Percentiles rank a stretch among this genome's conserved stretches.
phyloP scores from a whole-genome alignment of 2,888 invertebrate genomes.

The Caenorhabditis doughertyi region DNA sequence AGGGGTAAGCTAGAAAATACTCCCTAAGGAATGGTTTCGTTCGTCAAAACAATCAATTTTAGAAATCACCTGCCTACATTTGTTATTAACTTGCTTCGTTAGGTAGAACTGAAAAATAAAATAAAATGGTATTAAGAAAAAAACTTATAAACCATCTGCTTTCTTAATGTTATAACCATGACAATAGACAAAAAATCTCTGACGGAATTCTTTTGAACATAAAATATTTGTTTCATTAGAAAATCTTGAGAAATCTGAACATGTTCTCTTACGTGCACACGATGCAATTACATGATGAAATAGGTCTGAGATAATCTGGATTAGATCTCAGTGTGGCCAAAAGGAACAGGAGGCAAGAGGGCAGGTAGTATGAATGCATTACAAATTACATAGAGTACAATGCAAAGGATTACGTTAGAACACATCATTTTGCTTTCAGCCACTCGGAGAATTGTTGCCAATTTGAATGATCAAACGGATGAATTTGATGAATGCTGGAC shows the following conservation, averaged over 20 bases:
- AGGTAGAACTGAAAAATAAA: not conserved
- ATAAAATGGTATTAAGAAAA: not conserved
- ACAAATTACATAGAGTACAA: not conserved
- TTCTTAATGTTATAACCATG: conserved; percentile 34
- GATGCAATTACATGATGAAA: conserved; percentile 16
- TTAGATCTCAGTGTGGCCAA: not conserved
- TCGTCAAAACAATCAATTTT: not conserved
- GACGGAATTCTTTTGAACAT: too few relatives aligned
- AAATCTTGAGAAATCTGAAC: too few relatives aligned
- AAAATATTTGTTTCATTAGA: too few relatives aligned
- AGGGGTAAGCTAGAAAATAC: too few relatives aligned
- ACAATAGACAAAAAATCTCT: not conserved
- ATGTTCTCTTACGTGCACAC: too few relatives aligned
- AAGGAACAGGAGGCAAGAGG: not conserved
- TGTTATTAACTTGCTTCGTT: not conserved
- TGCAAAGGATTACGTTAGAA: not conserved
- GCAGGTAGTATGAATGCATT: not conserved
- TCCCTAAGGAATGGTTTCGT: not conserved
- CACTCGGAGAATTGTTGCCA: not conserved
- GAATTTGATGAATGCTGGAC: not conserved
- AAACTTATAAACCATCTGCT: conserved; percentile 12
- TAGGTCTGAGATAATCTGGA: not conserved
- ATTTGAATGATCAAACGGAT: not conserved
- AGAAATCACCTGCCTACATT: not conserved
- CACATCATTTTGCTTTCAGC: conserved; percentile 6